Evolutionary conservation across 2,888 invertebrate species (phyloP).

Genomic region (Lycophotia porphyrea): DNA sequence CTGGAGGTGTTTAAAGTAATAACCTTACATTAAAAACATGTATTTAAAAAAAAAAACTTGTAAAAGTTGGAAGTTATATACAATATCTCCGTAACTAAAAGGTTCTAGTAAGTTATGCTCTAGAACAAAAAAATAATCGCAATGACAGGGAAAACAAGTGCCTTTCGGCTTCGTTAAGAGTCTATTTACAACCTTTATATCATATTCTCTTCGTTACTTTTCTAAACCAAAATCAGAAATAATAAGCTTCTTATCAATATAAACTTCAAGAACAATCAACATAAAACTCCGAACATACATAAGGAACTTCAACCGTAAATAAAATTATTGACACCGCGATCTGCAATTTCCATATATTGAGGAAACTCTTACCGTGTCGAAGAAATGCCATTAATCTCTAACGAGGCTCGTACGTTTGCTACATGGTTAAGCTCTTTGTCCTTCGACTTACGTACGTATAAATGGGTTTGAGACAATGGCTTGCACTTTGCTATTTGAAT

Average conservation of each 20-base stretch:
- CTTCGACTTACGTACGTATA: slow-evolving; percentile 64
- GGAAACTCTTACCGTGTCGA: slow-evolving; percentile 60
- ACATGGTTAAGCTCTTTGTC: slow-evolving; percentile 81
- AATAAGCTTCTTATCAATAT: neutral
- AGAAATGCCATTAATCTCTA: slow-evolving; percentile 76
- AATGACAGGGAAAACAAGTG: too few relatives aligned
- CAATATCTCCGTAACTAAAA: too few relatives aligned
- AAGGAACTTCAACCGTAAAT: slow-evolving; percentile 45
- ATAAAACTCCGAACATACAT: slow-evolving; percentile 23
- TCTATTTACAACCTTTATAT: too few relatives aligned
- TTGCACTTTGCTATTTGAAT: slow-evolving; percentile 80
- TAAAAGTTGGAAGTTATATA: too few relatives aligned
- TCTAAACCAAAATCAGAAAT: neutral
- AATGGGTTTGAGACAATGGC: slow-evolving; percentile 78
- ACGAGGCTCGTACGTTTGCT: slow-evolving; percentile 73
- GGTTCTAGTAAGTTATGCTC: too few relatives aligned
- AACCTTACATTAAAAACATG: too few relatives aligned
- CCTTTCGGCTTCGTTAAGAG: too few relatives aligned
- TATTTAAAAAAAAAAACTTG: too few relatives aligned
- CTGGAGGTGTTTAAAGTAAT: too few relatives aligned
- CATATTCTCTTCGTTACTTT: too few relatives aligned
- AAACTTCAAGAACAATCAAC: slow-evolving; percentile 19
- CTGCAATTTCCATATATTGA: slow-evolving; percentile 60
- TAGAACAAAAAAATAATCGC: too few relatives aligned
- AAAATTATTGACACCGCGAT: slow-evolving; percentile 50